Percentiles rank a stretch among this genome's conserved stretches.
These are phyloP conservation scores for Hippocampus comes DNA, from an alignment of 2,113 vertebrate species.

Conservation along the genomic window DNA sequence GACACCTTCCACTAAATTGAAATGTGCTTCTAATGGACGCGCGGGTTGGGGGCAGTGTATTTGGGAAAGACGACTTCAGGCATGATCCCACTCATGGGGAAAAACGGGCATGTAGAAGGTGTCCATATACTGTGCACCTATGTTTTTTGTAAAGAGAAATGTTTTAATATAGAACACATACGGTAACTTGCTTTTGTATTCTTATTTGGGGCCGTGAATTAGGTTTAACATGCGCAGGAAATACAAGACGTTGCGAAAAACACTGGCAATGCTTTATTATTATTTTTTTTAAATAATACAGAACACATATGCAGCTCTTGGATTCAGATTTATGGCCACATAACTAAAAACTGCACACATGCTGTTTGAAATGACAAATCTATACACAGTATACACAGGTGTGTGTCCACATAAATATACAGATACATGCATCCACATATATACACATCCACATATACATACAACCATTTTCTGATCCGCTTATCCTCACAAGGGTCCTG, in stretches of 20 bases:
- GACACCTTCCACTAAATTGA: conserved; percentile 73
- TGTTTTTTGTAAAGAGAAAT: not conserved
- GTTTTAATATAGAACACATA: not conserved
- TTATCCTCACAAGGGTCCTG: too few species aligned
- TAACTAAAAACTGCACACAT: too few species aligned
- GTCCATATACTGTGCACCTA: not conserved
- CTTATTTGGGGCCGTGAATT: not conserved
- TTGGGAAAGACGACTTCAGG: conserved; percentile 60
- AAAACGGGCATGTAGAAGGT: not conserved
- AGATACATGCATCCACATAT: too few species aligned
- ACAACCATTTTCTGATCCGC: too few species aligned
- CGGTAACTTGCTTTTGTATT: not conserved
- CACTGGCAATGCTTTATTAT: too few species aligned
- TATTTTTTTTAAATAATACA: not conserved
- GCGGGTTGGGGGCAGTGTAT: conserved; percentile 53
- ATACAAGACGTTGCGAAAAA: not conserved
- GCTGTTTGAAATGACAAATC: too few species aligned
- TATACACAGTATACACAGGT: too few species aligned
- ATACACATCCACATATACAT: too few species aligned
- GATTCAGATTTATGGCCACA: not conserved
- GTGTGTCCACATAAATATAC: too few species aligned
- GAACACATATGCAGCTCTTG: not conserved
- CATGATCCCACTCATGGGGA: conserved; percentile 59
- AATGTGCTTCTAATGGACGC: conserved; percentile 57
- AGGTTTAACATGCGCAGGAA: not conserved